These are phyloP conservation scores for Pachliopta kotzebuea DNA, from an alignment of 2,888 invertebrate genomes.

Conservation along the genomic window DNA sequence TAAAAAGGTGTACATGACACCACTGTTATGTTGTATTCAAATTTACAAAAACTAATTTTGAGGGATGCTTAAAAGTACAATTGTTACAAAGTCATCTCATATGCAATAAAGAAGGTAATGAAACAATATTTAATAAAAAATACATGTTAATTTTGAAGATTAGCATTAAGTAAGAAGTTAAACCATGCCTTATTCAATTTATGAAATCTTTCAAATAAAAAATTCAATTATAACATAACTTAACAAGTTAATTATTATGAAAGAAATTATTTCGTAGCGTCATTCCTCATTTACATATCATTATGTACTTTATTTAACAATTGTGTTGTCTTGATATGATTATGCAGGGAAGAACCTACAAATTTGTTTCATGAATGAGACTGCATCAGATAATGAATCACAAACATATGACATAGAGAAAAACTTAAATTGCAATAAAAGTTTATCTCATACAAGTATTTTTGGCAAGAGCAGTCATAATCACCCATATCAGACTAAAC, in stretches of 20 bases:
- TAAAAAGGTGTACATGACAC: too few species aligned
- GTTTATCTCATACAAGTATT: conserved; percentile 64
- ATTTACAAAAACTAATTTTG: too few species aligned
- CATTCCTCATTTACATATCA: conserved; percentile 27
- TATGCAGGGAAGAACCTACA: conserved; percentile 93
- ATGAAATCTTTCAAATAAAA: too few species aligned
- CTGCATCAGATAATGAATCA: conserved; percentile 91
- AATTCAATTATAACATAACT: too few species aligned
- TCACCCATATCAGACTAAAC: conserved; percentile 75
- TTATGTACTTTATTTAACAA: conserved; percentile 38
- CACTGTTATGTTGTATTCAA: too few species aligned
- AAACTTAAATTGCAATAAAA: conserved; percentile 61
- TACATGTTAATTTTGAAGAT: too few species aligned
- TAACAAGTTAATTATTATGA: not conserved
- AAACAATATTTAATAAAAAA: too few species aligned
- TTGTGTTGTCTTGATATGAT: conserved; percentile 47
- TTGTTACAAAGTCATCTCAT: too few species aligned
- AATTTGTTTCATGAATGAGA: conserved; percentile 98
- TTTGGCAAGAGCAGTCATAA: conserved; percentile 70
- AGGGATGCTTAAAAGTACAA: too few species aligned
- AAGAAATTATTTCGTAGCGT: not conserved
- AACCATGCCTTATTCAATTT: too few species aligned
- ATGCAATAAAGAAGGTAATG: too few species aligned
- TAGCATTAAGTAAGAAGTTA: too few species aligned
- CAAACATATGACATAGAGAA: conserved; percentile 87